Percentiles rank a stretch among this genome's conserved stretches.
phyloP scores from a whole-genome alignment of 2,797 vertebrate species.

The Eulemur rubriventer region DNA sequence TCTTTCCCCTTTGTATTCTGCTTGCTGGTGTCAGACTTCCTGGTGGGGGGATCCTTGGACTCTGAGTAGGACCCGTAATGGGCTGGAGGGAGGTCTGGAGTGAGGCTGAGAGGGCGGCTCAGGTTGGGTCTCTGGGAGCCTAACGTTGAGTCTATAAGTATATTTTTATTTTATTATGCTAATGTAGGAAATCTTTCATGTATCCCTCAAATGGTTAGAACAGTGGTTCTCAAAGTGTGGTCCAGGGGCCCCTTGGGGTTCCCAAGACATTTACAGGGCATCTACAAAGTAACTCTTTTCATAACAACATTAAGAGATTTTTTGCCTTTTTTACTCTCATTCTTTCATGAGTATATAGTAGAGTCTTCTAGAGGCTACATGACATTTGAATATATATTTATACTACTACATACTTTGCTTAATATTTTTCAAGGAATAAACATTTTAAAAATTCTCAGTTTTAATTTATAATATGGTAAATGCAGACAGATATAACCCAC shows the following conservation, averaged over 20 bases:
- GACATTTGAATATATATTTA: background rate
- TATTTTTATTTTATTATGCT: background rate
- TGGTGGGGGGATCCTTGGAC: background rate
- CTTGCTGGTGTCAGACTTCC: background rate
- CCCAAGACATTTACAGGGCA: background rate
- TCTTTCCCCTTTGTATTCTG: background rate
- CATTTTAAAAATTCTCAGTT: conserved; percentile 19
- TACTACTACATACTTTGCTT: background rate
- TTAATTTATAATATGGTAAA: conserved; percentile 5
- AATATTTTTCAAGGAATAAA: background rate
- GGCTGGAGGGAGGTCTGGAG: background rate
- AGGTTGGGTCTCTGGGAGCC: background rate
- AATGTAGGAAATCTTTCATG: background rate
- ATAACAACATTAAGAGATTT: background rate
- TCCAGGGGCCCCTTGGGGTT: background rate
- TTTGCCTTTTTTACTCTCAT: background rate
- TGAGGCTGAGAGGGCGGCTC: background rate
- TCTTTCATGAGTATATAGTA: background rate
- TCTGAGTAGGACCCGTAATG: background rate
- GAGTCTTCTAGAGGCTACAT: conserved; percentile 15
- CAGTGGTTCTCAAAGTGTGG: background rate
- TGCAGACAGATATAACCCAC: background rate
- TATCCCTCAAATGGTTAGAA: background rate
- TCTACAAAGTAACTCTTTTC: background rate
- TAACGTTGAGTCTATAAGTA: background rate